A percentile compares a stretch with the other conserved stretches of the same genome.
Conservation (phyloP, 2,113 vertebrate species). For the Struthio camelus region DNA sequence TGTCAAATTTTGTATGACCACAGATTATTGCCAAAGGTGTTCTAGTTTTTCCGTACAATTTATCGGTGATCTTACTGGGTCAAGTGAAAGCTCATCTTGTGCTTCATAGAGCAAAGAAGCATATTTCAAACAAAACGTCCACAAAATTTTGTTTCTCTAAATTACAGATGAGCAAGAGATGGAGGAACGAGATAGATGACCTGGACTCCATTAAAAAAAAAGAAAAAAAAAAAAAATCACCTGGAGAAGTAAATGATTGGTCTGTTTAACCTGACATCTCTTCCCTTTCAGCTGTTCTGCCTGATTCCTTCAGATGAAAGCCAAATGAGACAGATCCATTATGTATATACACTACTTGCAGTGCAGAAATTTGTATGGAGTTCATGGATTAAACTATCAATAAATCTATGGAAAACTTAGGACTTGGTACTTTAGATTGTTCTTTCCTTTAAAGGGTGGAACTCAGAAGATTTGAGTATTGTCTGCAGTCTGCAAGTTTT, state of each 20-base stretch:
- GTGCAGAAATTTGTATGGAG: neutral
- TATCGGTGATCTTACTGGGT: slow-evolving; percentile 4
- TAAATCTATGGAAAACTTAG: neutral
- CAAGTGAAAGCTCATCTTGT: slow-evolving; percentile 11
- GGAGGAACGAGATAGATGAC: neutral
- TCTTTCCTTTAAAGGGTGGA: neutral
- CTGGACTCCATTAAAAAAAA: neutral
- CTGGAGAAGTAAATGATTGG: neutral
- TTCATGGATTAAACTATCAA: neutral
- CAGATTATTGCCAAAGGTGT: slow-evolving; percentile 47
- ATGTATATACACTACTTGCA: neutral
- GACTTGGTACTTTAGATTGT: neutral
- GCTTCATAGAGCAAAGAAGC: neutral
- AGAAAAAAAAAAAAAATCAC: neutral
- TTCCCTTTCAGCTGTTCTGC: neutral
- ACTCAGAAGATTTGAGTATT: neutral
- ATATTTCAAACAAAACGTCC: neutral
- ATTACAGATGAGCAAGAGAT: neutral
- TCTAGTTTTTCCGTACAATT: slow-evolving; percentile 38
- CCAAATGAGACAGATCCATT: neutral
- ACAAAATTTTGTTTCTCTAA: neutral
- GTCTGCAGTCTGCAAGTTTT: neutral
- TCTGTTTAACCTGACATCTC: neutral
- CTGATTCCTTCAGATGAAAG: neutral
- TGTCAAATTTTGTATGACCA: slow-evolving; percentile 63